phyloP scores from a whole-genome alignment of 2,113 vertebrate genomes.

The Oplegnathus fasciatus region DNA sequence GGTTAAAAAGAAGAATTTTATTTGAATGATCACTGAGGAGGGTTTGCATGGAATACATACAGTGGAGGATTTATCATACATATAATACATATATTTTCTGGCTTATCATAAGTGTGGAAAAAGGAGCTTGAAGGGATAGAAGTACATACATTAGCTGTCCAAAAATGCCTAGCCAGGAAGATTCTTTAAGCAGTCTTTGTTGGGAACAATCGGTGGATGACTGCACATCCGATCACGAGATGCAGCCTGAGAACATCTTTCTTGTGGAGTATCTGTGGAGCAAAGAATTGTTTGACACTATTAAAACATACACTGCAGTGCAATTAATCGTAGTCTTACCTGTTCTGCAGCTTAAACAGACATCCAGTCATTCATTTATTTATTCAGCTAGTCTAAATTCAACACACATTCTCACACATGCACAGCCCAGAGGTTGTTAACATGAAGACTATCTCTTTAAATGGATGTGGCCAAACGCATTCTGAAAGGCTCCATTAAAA shows the following conservation, averaged over 20 bases:
- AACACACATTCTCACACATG: conserved; percentile 28
- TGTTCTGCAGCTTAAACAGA: conserved; percentile 3
- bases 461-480: not conserved
- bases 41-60: conserved; percentile 28
- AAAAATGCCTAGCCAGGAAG: conserved; percentile 1
- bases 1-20: conserved; percentile 32
- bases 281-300: conserved; percentile 25
- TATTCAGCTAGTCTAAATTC: not conserved
- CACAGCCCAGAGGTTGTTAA: conserved; percentile 24
- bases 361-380: conserved; percentile 2
- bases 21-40: conserved; percentile 33
- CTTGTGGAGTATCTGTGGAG: conserved; percentile 36
- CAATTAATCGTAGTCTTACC: not conserved
- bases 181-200: conserved; percentile 1
- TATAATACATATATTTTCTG: conserved; percentile 9
- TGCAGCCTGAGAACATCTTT: conserved; percentile 7
- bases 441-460: conserved; percentile 8
- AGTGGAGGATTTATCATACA: not conserved
- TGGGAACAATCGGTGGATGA: conserved; percentile 5
- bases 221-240: not conserved
- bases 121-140: conserved; percentile 8
- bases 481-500: conserved; percentile 12
- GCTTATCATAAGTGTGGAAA: not conserved
- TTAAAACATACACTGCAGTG: not conserved
- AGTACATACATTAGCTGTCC: conserved; percentile 29